Base-by-base conservation (phyloP, 2,797 vertebrate genomes). In the Semaprochilodus insignis region DNA sequence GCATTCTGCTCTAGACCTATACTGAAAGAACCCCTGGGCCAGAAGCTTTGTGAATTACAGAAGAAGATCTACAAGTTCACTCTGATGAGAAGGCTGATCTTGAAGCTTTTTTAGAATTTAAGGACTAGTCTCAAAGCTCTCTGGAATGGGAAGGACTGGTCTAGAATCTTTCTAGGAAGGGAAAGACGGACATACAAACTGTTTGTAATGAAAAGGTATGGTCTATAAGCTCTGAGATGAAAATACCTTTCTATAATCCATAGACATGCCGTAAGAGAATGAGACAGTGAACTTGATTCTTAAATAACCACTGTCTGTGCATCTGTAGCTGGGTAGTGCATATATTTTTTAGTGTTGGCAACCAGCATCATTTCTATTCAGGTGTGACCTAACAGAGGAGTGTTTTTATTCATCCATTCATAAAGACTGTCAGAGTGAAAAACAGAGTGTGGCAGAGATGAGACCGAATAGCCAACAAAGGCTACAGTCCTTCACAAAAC, bases 361-460 rank as follows among this genome's bases (percentile, higher is more conserved):
- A 23, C 67, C 31, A 27, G 21, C 36, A 74, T 74, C 16, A 66
- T 40, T 48, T 70, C 21, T 31, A 52, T 17, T 25, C 25, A 31
- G 25, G 70, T 52, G 19, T 57, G 17, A 44, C 11, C 51, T 67
- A 60, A 23, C 19, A 75, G 57, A 63, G 3, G 11, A 31, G 62
- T 27, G 17, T 59, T 81, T 74, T 48, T 4, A 60, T 15, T 57
- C 34, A 19, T 80, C 40, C 17, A 70, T 81, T 78, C 62, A 67
- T 77, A 31, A 25, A 60, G 59, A 79, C 52, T 27, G 14, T 25
- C 6, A 23, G 23, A n/a, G 3, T 31, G 17, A 25, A 51, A 54
- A 15, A 77, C 25, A 80, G 31, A 40, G 21, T 27, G n/a, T 2
- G 62, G n/a, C 44, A 67, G n/a, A 66, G 17, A 73, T 17, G n/a